Percentiles rank a stretch among this genome's conserved stretches.
Conservation (phyloP, 2,888 invertebrate species). For the Apantesis nais region DNA sequence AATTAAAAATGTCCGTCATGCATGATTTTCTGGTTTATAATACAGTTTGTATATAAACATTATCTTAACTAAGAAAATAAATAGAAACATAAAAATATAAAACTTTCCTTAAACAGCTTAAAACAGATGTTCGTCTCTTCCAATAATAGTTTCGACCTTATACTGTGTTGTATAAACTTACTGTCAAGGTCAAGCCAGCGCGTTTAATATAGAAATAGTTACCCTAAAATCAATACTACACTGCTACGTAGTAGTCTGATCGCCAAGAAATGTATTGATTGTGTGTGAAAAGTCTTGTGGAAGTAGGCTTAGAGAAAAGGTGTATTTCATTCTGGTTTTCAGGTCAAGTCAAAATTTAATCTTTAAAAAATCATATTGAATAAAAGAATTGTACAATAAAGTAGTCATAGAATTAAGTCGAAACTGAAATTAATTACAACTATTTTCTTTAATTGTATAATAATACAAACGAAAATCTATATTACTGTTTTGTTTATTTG, state of each 20-base stretch:
- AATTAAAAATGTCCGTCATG: too few relatives aligned
- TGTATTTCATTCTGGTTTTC: neutral
- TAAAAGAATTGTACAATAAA: neutral
- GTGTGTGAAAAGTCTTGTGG: neutral
- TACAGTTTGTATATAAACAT: too few relatives aligned
- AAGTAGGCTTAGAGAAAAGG: too few relatives aligned
- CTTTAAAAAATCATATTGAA: neutral
- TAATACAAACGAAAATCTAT: neutral
- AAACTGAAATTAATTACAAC: neutral
- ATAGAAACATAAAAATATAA: neutral
- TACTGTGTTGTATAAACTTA: neutral
- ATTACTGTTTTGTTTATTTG: neutral
- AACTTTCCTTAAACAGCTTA: neutral
- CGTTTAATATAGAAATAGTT: slow-evolving; percentile 5
- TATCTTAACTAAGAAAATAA: too few relatives aligned
- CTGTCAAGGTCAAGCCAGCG: slow-evolving; percentile 9
- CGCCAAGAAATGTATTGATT: slow-evolving; percentile 1
- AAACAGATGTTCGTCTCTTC: neutral
- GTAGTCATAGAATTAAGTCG: neutral
- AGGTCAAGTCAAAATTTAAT: neutral
- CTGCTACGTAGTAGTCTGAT: neutral
- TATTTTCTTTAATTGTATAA: neutral
- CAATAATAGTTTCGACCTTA: neutral
- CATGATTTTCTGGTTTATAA: too few relatives aligned
- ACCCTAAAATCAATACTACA: slow-evolving; percentile 13